Evolutionary conservation across 1,140 invertebrate species (phyloP), one percentile per base, ranked within the genome.

Genomic region (Ectropis grisescens): DNA sequence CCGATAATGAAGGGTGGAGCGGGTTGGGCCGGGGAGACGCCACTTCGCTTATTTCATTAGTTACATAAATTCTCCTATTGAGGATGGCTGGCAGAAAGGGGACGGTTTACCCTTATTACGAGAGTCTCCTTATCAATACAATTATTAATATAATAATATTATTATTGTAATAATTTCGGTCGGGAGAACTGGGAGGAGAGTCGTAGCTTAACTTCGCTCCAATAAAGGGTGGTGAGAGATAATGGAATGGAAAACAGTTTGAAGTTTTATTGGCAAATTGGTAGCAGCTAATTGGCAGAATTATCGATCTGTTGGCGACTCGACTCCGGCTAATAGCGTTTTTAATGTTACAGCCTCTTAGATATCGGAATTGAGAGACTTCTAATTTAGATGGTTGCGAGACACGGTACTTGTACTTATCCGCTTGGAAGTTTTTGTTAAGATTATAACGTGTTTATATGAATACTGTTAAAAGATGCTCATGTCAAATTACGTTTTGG

Each of bases 61-160:
- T 80, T 80, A 80, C 71, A 80, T 80, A 80, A 80, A 80, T 80
- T 80, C 75, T 80, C 64, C 71, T 76, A 76, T 80, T 80, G 75
- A 80, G 67, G 70, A 78, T 80, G 71, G 75, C 68, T 76, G 75
- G 64, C 70, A 75, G 71, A 80, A 80, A 80, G 71, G 75, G 75
- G 72, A 76, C 66, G 70, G 75, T 76, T 76, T 80, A 80, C 75
- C 75, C 75, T 80, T 80, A 80, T 80, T 76, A 80, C 75, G 70
- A 76, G 71, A 80, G 71, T 76, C 75, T 76, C 75, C 75, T 80
- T 76, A 80, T 80, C 75, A 80, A 80, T 80, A 80, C 71, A 80
- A 76, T 80, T 76, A 80, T 80, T 80, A 80, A 80, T 80, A 76
- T 76, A 76, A 76, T 80, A 80, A 75, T 80, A 80, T 80, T 80